Conservation (phyloP, 2,888 invertebrate species). For the Apamea monoglypha region DNA sequence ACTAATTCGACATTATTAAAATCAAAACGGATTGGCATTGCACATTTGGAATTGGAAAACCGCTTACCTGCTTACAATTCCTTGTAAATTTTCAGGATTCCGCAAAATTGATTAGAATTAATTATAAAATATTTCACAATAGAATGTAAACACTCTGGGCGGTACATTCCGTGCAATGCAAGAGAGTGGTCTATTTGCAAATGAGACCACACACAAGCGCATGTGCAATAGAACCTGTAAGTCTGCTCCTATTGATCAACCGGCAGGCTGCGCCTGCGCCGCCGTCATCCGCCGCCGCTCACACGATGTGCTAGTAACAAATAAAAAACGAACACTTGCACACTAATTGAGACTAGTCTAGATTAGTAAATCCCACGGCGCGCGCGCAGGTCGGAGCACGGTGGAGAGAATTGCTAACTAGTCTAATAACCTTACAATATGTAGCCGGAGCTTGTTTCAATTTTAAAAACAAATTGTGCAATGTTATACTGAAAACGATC, state of each 20-base stretch:
- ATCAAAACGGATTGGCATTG: neutral
- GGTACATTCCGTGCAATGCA: slow-evolving; percentile 15
- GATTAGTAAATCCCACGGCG: slow-evolving; percentile 21
- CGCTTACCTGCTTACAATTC: neutral
- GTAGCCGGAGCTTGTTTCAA: neutral
- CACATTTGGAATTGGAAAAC: neutral
- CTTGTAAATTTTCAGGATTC: neutral
- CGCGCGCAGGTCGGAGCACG: neutral
- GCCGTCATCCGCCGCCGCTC: slow-evolving; percentile 1
- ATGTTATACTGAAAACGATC: neutral
- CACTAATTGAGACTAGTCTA: slow-evolving; percentile 24
- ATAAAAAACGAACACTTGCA: slow-evolving; percentile 21
- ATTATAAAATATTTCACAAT: slow-evolving; percentile 26
- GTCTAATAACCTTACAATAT: neutral
- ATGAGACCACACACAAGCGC: slow-evolving; percentile 27
- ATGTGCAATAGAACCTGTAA: slow-evolving; percentile 52
- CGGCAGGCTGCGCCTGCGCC: slow-evolving; percentile 19
- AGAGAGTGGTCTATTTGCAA: slow-evolving; percentile 28
- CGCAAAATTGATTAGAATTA: neutral
- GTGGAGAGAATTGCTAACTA: slow-evolving; percentile 5
- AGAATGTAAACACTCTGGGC: neutral
- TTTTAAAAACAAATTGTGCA: neutral
- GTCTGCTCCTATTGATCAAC: slow-evolving; percentile 50
- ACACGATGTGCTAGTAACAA: neutral
- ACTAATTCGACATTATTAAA: neutral